phyloP scores from a whole-genome alignment of 2,113 vertebrate species.

The Dolichotis patagonum region DNA sequence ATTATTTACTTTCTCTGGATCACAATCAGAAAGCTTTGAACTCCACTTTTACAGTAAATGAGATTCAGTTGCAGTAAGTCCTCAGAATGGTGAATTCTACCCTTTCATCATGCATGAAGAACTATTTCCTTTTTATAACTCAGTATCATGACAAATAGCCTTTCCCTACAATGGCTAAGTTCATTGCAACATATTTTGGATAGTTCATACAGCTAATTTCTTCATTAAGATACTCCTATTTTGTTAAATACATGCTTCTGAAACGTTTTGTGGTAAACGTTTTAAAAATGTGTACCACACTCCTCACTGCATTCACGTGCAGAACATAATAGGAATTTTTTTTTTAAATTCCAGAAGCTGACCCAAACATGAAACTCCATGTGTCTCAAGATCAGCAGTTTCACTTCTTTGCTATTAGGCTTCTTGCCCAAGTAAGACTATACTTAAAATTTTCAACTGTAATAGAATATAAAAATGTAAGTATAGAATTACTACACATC shows the following conservation, averaged over 20 bases:
- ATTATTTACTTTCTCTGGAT: neutral
- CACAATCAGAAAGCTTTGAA: neutral
- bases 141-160: neutral
- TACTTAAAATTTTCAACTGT: neutral
- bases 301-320: neutral
- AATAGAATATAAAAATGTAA: neutral
- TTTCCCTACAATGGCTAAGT: neutral
- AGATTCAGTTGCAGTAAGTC: neutral
- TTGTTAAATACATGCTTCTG: neutral
- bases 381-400: neutral
- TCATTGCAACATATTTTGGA: neutral
- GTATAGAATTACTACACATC: neutral
- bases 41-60: neutral
- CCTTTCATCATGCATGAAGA: neutral
- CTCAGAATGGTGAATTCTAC: neutral
- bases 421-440: neutral
- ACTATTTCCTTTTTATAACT: neutral
- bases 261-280: neutral
- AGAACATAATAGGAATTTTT: neutral
- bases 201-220: neutral
- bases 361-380: neutral
- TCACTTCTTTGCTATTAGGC: neutral
- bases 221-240: constrained; percentile 13
- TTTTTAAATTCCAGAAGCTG: neutral
- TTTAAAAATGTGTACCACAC: neutral